Percentiles rank a stretch among this genome's conserved stretches.
Conservation (phyloP, 2,797 vertebrate genomes). For the Etheostoma nigrum region DNA sequence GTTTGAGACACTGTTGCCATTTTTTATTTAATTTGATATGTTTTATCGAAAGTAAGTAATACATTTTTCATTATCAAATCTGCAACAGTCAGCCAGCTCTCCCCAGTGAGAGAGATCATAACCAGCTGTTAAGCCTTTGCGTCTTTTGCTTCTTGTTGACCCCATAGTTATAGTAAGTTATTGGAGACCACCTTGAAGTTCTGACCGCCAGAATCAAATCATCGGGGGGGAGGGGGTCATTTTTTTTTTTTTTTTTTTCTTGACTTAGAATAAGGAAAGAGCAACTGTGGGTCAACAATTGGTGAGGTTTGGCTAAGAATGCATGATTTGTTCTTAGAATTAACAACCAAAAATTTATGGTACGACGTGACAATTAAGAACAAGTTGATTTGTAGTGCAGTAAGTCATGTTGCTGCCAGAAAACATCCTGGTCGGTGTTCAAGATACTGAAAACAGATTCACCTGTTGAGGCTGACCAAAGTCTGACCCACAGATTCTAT, state of each 20-base stretch:
- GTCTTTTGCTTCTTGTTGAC: slow-evolving; percentile 37
- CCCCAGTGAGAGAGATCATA: slow-evolving; percentile 36
- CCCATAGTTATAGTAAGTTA: slow-evolving; percentile 21
- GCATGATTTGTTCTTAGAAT: slow-evolving; percentile 33
- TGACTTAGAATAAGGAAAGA: slow-evolving; percentile 32
- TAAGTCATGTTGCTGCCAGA: slow-evolving; percentile 34
- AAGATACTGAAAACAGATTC: slow-evolving; percentile 23
- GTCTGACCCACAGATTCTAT: neutral
- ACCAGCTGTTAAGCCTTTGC: slow-evolving; percentile 45
- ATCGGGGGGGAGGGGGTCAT: neutral
- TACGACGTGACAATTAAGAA: slow-evolving; percentile 39
- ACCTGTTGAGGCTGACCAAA: slow-evolving; percentile 29
- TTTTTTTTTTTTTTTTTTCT: neutral
- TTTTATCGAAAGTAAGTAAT: slow-evolving; percentile 44
- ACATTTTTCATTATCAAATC: slow-evolving; percentile 35
- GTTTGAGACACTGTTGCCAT: slow-evolving; percentile 22
- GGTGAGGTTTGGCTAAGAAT: slow-evolving; percentile 44
- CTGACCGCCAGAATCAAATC: slow-evolving; percentile 39
- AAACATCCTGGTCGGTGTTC: slow-evolving; percentile 33
- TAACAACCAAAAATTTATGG: slow-evolving; percentile 41
- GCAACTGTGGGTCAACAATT: slow-evolving; percentile 32
- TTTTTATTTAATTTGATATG: slow-evolving; percentile 36
- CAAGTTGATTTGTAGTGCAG: slow-evolving; percentile 21
- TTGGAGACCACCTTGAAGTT: slow-evolving; percentile 47
- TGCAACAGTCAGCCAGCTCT: slow-evolving; percentile 31